Percentiles rank a stretch among this genome's conserved stretches.
Evolutionary conservation across 2,888 invertebrate genomes (phyloP).

Genomic region (Papilio protenor): DNA sequence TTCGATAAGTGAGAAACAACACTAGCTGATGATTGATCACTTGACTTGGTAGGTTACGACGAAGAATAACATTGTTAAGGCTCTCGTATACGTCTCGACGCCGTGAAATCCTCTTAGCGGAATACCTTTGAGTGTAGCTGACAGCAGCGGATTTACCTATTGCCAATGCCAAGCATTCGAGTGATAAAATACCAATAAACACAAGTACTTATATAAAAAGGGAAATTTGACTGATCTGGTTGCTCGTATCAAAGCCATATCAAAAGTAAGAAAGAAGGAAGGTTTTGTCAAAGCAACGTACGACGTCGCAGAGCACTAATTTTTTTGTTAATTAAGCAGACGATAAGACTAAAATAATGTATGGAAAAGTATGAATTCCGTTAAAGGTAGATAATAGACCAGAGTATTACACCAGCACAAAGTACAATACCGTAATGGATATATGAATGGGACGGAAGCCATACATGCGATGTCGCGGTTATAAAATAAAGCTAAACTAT

Average conservation of each 20-base stretch:
- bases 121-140: constrained; percentile 52
- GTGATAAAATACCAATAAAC: no score
- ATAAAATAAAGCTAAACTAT: constrained; percentile 70
- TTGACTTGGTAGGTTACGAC: constrained; percentile 70
- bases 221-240: no score
- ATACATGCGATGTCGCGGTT: constrained; percentile 59
- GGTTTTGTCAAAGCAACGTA: no score
- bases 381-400: neutral
- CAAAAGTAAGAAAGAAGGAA: no score
- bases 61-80: constrained; percentile 81
- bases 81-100: constrained; percentile 77
- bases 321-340: neutral
- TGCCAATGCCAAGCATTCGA: no score
- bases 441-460: constrained; percentile 73
- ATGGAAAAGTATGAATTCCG: neutral
- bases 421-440: constrained; percentile 56
- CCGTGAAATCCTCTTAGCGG: constrained; percentile 73
- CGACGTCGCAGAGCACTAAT: no score
- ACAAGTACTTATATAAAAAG: no score
- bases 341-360: neutral
- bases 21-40: constrained; percentile 78
- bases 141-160: constrained; percentile 51
- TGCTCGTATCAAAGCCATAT: no score
- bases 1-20: constrained; percentile 55
- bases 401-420: no score